Base-by-base conservation (phyloP, 2,797 vertebrate species). In the Anguilla marmorata region DNA sequence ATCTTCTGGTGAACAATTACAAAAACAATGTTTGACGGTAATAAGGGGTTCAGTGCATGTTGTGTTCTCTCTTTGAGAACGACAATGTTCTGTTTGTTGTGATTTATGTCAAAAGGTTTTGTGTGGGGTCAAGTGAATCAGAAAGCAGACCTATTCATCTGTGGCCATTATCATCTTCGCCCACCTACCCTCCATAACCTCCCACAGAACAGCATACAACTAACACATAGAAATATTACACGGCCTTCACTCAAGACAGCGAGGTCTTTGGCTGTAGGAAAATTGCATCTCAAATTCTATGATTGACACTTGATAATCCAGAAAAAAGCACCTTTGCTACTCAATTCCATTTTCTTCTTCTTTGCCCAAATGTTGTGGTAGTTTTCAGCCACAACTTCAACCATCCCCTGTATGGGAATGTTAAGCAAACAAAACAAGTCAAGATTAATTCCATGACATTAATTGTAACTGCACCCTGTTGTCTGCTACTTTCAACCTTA, bases 291-390 rank as follows among this genome's bases (percentile, higher is more conserved):
- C 14, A 3, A 37, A 37, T 37, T 6, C 14, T 21, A 79, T 37
- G 14, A 41, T 12, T 79, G 33, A 2, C 16, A 79, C 14, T 16
- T 1, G 6, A 79, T 7, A 45, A 79, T 79, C 14, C 33, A 48
- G 41, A 82, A 82, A 82, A 7, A 50, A 93, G 93, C 93, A 99
- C 98, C 98, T 99, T 97, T 98, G 92, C 96, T 97, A 94, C 97
- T 97, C 91, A 99, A 96, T 90, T 99, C 98, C 88, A 94, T 94
- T 94, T 98, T 99, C 93, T 99, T 99, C 96, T 99, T 99, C 95
- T 97, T 99, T 90, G 99, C 98, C 99, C 98, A 99, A 95, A 99
- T 99, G 93, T 99, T 99, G 94, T 99, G 98, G 93, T 99, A 98
- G 94, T 99, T 99, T 95, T 99, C 99, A 92, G 99, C 98, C 94